Evolutionary conservation across 2,113 vertebrate species (phyloP).

Genomic region (Sturnira hondurensis): DNA sequence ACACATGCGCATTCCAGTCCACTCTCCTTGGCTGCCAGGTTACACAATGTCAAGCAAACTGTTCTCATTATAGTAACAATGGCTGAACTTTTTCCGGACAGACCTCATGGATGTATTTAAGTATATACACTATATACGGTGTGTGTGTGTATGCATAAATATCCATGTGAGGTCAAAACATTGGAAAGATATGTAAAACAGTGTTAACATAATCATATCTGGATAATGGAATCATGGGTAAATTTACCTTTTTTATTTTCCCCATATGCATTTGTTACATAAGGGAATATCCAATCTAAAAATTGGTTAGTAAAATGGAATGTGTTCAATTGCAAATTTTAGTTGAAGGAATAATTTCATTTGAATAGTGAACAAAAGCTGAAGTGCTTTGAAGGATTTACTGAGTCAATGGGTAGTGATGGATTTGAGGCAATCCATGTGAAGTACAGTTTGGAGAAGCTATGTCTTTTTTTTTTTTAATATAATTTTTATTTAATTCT

Average conservation of each 20-base stretch:
- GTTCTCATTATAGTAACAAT: too few species aligned
- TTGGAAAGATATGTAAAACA: background rate
- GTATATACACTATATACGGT: background rate
- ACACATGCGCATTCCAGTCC: too few species aligned
- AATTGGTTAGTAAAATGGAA: background rate
- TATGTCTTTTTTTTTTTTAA: too few species aligned
- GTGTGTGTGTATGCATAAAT: fast-evolving
- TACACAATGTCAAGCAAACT: too few species aligned
- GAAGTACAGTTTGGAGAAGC: background rate
- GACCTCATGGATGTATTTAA: too few species aligned
- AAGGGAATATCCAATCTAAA: background rate
- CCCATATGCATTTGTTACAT: background rate
- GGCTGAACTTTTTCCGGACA: too few species aligned
- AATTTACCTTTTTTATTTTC: background rate
- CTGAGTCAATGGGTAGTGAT: background rate
- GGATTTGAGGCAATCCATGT: background rate
- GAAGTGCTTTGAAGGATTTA: background rate
- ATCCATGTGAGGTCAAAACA: background rate
- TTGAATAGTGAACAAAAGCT: background rate
- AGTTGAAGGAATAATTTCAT: background rate
- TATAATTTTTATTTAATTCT: too few species aligned
- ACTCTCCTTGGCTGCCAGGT: too few species aligned
- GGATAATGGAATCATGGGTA: background rate
- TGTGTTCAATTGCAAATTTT: background rate
- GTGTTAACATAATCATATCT: background rate